These are phyloP conservation scores for Thalassarche chlororhynchos DNA, from an alignment of 2,113 vertebrate genomes.

Conservation along the genomic window DNA sequence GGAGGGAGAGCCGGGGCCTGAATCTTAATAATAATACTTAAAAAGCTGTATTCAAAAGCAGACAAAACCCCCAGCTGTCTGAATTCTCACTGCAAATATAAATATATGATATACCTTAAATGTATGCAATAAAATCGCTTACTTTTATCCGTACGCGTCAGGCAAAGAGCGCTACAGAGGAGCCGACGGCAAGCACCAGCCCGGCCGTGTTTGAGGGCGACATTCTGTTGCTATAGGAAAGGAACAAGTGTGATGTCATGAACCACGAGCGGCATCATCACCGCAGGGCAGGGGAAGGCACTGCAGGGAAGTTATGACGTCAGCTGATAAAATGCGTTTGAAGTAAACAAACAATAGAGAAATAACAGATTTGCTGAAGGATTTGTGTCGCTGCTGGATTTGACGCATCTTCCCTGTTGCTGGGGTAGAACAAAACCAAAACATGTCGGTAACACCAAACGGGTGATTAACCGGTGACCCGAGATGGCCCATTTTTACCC, in stretches of 20 bases:
- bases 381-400: too few relatives aligned
- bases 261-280: neutral
- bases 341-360: too few relatives aligned
- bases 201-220: neutral
- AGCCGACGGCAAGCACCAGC: neutral
- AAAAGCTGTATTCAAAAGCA: too few relatives aligned
- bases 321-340: fast-evolving
- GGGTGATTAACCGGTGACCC: too few relatives aligned
- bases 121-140: too few relatives aligned
- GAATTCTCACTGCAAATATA: neutral
- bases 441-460: neutral
- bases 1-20: neutral
- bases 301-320: neutral
- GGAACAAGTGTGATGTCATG: neutral
- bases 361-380: neutral
- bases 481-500: neutral
- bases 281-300: neutral
- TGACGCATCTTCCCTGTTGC: fast-evolving
- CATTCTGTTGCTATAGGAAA: neutral
- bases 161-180: neutral
- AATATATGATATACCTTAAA: neutral
- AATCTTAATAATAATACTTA: neutral
- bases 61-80: too few relatives aligned
- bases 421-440: neutral
- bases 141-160: neutral